Evolutionary conservation across 2,113 vertebrate genomes (phyloP).

Genomic region (Abramis brama): DNA sequence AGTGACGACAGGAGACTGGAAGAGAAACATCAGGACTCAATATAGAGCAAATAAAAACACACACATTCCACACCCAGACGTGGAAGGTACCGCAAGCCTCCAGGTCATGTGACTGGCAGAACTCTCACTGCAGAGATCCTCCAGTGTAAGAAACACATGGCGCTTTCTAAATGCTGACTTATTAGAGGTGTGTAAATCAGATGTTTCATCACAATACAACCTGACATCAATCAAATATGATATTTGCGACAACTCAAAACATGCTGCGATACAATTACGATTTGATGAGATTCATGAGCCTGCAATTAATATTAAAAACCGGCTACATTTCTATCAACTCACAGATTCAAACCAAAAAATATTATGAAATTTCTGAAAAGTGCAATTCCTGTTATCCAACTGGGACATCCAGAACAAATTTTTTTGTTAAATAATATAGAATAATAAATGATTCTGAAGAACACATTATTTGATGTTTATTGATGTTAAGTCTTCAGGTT

Average conservation of each 20-base stretch:
- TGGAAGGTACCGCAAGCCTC: not conserved
- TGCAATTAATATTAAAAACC: too few species aligned
- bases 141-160: not conserved
- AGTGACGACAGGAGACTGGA: not conserved
- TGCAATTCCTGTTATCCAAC: too few species aligned
- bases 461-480: too few species aligned
- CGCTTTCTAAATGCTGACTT: not conserved
- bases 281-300: too few species aligned
- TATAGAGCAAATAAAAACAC: not conserved
- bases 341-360: too few species aligned
- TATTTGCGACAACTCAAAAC: not conserved
- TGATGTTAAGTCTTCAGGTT: too few species aligned
- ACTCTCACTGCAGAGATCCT: not conserved
- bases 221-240: too few species aligned
- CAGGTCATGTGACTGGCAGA: slow-evolving; percentile 21
- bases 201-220: not conserved
- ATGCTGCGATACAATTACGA: not conserved
- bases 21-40: not conserved
- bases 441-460: too few species aligned
- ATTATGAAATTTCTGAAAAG: too few species aligned
- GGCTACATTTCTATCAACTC: too few species aligned
- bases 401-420: not conserved
- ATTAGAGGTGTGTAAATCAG: not conserved
- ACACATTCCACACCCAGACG: slow-evolving; percentile 16
- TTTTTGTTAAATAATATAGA: not conserved